phyloP scores from a whole-genome alignment of 2,888 invertebrate species.

The Odontocerum albicorne region DNA sequence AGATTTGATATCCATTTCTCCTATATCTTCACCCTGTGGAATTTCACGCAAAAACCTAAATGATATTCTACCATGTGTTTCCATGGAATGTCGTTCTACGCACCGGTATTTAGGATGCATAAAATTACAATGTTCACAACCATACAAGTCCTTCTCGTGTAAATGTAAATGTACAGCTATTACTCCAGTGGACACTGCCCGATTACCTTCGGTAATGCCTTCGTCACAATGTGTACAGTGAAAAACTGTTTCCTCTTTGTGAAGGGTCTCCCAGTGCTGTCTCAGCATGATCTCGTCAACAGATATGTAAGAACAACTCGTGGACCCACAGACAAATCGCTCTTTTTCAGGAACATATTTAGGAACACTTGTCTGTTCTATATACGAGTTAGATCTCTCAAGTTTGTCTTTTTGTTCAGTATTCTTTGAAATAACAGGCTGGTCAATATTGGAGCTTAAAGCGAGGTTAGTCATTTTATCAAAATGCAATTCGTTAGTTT shows the following conservation, averaged over 20 bases:
- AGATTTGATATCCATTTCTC: constrained; percentile 9
- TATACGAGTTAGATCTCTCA: constrained; percentile 15
- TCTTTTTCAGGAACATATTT: constrained; percentile 55
- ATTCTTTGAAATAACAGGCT: constrained; percentile 45
- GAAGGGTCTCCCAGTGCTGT: constrained; percentile 72
- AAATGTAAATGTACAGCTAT: constrained; percentile 73
- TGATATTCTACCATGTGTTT: constrained; percentile 40
- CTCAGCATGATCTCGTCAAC: constrained; percentile 71
- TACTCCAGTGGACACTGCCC: constrained; percentile 58
- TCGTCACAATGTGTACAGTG: constrained; percentile 74
- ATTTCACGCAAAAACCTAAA: background rate
- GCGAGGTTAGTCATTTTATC: constrained; percentile 85
- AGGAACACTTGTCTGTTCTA: constrained; percentile 44
- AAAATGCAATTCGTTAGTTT: constrained; percentile 77
- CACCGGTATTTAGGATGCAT: constrained; percentile 63
- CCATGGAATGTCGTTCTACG: constrained; percentile 67
- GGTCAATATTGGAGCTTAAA: constrained; percentile 59
- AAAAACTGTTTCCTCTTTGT: constrained; percentile 61
- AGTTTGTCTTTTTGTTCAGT: constrained; percentile 42
- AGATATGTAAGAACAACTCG: constrained; percentile 70
- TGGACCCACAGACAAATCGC: constrained; percentile 73
- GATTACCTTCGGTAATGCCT: constrained; percentile 50
- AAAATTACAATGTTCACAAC: constrained; percentile 70
- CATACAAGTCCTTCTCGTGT: constrained; percentile 73
- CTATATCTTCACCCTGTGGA: background rate